Evolutionary conservation across 2,888 invertebrate genomes (phyloP), one percentile per base, ranked within the genome.

Genomic region (Galerucella pusilla): DNA sequence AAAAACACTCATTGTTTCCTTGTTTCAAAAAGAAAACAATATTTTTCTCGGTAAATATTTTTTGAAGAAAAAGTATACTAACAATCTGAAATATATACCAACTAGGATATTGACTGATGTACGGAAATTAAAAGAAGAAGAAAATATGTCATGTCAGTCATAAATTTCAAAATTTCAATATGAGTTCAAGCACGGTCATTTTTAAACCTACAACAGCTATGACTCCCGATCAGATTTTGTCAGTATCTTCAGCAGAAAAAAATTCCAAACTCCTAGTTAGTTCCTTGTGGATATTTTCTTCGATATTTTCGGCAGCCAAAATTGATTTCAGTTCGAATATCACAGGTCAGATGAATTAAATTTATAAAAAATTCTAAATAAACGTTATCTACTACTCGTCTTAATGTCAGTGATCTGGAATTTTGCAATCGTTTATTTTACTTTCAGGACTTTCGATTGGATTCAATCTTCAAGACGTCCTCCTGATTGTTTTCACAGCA

Each of bases 211-310:
- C n/a, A 9, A 20, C 57, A 57, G 16, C 16, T 20, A 16, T 16
- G 16, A 57, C 10, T 57, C 73, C 78, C n/a, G 73, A 73, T 59
- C 66, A 71, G 20, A 75, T 45, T n/a, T 74, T 77, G 9, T 28
- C 65, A 25, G 12, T 74, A 16, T 54, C 77, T 57, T 74, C 74
- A 25, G 35, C 75, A 16, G 80, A 80, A 63, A 74, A 73, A 14
- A 78, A 80, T 72, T 79, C 81, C 12, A 61, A 77, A 35, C 42
- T 82, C 42, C 66, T 81, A 14, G 49, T 80, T 2, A 35, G 77
- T 9, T 84, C 84, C 16, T 75, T 85, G 70, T 85, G 86, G 85
- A 75, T 83, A n/a, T 77, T 85, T 42, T 82, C 83, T 11, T 83
- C 85, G 42, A 80, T 85, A 49, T 82, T 83, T 77, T 82, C 84